Conservation (phyloP, 2,888 invertebrate species). For the Ecliptopera silaceata region DNA sequence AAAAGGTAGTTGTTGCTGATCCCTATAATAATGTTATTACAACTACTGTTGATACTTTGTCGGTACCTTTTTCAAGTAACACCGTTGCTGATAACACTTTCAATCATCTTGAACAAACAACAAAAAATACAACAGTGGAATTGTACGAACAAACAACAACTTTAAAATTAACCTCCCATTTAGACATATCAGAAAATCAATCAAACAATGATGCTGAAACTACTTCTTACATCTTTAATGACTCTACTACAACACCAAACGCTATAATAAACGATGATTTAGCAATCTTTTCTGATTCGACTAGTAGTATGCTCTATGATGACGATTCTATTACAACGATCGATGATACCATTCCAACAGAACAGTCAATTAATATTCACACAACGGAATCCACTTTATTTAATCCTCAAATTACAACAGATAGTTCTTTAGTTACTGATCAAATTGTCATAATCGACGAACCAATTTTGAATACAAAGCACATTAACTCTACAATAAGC, state of each 20-base stretch:
- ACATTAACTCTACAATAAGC: conserved; percentile 47
- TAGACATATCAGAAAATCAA: neutral
- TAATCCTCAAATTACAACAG: neutral
- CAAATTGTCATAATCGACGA: neutral
- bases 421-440: neutral
- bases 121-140: neutral
- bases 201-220: neutral
- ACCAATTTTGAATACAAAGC: conserved; percentile 22
- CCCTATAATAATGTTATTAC: neutral
- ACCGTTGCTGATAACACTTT: neutral
- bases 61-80: neutral
- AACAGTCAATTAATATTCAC: neutral
- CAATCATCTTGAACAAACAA: neutral
- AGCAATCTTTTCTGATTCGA: neutral
- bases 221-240: neutral
- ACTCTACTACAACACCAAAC: neutral
- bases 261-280: conserved; percentile 1
- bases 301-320: neutral
- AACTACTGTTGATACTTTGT: neutral
- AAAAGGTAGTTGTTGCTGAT: neutral
- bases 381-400: neutral
- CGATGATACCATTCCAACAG: conserved; percentile 3
- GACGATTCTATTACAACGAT: neutral
- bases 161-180: neutral
- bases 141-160: neutral